Conservation (phyloP, 1,140 invertebrate species). For the Sycophaga agraensis region DNA sequence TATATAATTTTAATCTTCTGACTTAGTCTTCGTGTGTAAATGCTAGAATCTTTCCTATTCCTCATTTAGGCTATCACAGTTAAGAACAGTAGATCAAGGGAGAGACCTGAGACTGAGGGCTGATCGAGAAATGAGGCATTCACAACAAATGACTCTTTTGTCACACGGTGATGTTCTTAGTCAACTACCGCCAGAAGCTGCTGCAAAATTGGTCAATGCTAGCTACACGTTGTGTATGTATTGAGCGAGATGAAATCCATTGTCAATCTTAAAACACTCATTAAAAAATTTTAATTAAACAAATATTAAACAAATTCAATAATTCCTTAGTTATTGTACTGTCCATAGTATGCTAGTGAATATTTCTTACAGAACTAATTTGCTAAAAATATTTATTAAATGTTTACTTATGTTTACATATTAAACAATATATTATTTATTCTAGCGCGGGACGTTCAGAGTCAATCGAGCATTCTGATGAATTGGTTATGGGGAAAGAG, state of each 20-base stretch:
- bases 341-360: background rate
- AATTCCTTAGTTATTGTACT: too few relatives aligned
- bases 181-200: slow-evolving; percentile 67
- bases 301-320: too few relatives aligned
- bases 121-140: slow-evolving; percentile 72
- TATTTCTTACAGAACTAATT: too few relatives aligned
- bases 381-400: background rate
- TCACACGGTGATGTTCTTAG: slow-evolving; percentile 67
- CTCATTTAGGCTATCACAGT: slow-evolving; percentile 66
- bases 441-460: slow-evolving; percentile 74
- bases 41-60: slow-evolving; percentile 46
- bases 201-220: slow-evolving; percentile 67
- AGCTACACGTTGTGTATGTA: slow-evolving; percentile 73
- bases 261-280: too few relatives aligned
- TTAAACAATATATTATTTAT: slow-evolving; percentile 31
- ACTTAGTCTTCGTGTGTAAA: slow-evolving; percentile 33
- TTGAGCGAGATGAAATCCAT: slow-evolving; percentile 4
- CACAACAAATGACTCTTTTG: slow-evolving; percentile 71
- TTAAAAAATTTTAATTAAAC: too few relatives aligned
- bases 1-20: too few relatives aligned
- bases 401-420: background rate
- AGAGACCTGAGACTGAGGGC: slow-evolving; percentile 72
- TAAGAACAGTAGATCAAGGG: slow-evolving; percentile 69
- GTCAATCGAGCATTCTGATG: slow-evolving; percentile 72
- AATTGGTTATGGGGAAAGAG: slow-evolving; percentile 76